A percentile compares a stretch with the other conserved stretches of the same genome.
Conservation (phyloP, 2,888 invertebrate genomes). For the Embidobia sp. region DNA sequence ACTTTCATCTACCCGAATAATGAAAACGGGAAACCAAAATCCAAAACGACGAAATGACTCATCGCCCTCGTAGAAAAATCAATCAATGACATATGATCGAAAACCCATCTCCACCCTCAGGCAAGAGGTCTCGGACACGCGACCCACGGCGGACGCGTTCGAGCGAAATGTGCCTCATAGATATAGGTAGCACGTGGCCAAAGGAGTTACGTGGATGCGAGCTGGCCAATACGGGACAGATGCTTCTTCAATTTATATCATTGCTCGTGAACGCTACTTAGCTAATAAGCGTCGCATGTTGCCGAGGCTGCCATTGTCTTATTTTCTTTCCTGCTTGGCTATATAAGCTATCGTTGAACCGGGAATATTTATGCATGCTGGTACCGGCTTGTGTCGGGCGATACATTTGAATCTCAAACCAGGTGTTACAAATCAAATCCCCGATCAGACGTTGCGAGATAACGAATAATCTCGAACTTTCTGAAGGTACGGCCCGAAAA, state of each 20-base stretch:
- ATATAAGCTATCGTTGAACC: conserved; percentile 34
- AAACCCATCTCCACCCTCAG: not conserved
- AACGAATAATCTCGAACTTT: conserved; percentile 39
- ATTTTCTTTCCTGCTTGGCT: conserved; percentile 29
- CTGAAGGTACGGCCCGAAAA: not conserved
- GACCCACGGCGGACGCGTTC: conserved; percentile 25
- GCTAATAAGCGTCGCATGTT: conserved; percentile 57
- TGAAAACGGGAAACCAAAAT: too few species aligned
- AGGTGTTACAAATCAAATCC: conserved; percentile 61
- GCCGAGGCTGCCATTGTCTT: conserved; percentile 34
- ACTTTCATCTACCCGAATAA: too few species aligned
- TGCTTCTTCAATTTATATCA: conserved; percentile 58
- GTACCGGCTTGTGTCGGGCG: conserved; percentile 51
- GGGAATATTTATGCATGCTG: conserved; percentile 58
- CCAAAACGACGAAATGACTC: too few species aligned
- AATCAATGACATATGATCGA: conserved; percentile 18
- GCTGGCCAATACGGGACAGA: conserved; percentile 60
- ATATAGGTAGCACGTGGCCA: conserved; percentile 40
- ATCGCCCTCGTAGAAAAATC: conserved; percentile 1
- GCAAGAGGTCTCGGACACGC: conserved; percentile 30
- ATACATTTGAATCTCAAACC: conserved; percentile 62
- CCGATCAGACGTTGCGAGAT: conserved; percentile 30
- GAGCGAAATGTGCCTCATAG: conserved; percentile 3
- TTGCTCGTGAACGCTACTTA: conserved; percentile 46
- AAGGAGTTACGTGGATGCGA: conserved; percentile 40